Evolutionary conservation across 2,797 vertebrate species (phyloP).

Genomic region (Xiphorhynchus erythropygius): DNA sequence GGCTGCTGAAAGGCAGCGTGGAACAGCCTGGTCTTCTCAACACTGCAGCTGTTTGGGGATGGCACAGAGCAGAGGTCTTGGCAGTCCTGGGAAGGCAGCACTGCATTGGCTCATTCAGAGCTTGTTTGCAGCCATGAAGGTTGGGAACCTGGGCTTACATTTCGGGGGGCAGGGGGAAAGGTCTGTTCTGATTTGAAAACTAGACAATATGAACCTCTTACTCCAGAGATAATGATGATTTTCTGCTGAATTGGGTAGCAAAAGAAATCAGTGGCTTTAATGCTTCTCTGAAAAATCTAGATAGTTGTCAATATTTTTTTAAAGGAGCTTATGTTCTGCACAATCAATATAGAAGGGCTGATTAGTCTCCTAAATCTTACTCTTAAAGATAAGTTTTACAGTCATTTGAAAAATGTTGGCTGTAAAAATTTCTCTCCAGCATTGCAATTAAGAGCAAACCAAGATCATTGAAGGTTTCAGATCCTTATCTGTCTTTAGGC

Average conservation of each 20-base stretch:
- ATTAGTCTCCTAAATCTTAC: not conserved
- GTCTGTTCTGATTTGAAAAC: not conserved
- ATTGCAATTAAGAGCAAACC: not conserved
- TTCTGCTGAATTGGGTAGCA: constrained; percentile 4
- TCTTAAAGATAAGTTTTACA: not conserved
- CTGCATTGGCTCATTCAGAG: not conserved
- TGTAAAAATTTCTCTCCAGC: not conserved
- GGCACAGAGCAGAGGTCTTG: constrained; percentile 10
- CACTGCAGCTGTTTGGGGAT: constrained; percentile 5
- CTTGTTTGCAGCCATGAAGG: not conserved
- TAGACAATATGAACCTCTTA: not conserved
- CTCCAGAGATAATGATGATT: not conserved
- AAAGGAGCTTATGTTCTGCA: not conserved
- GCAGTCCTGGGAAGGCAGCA: not conserved
- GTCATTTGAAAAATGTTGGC: not conserved
- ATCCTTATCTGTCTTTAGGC: not conserved
- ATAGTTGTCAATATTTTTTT: not conserved
- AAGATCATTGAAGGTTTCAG: not conserved
- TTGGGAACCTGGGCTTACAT: not conserved
- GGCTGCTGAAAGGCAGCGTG: not conserved
- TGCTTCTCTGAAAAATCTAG: constrained; percentile 4
- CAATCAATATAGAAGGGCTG: not conserved
- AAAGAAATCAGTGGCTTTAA: not conserved
- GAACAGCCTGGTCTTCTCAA: not conserved
- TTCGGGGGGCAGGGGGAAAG: not conserved